A percentile compares a stretch with the other conserved stretches of the same genome.
These are phyloP conservation scores for Eretmochelys imbricata DNA, from an alignment of 2,113 vertebrate species.

Conservation along the genomic window DNA sequence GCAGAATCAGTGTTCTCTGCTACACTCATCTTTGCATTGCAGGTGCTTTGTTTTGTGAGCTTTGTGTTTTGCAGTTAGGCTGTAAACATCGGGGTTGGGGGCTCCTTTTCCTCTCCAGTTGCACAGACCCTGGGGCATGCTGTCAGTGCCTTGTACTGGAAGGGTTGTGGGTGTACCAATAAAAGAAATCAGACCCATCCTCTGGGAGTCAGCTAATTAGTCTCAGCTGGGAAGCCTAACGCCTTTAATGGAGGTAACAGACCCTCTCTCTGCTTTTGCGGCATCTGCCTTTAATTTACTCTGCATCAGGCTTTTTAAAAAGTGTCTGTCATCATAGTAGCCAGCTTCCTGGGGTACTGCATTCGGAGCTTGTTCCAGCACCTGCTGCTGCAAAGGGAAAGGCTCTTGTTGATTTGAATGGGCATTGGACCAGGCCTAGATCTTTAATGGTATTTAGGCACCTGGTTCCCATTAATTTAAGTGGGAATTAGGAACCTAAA, in stretches of 20 bases:
- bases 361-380: background rate
- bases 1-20: background rate
- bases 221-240: background rate
- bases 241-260: constrained; percentile 22
- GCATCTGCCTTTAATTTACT: constrained; percentile 44
- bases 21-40: too few relatives aligned
- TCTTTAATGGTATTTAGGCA: background rate
- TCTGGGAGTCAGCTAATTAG: constrained; percentile 23
- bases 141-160: background rate
- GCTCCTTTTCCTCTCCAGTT: background rate
- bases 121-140: accelerated
- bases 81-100: background rate
- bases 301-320: background rate
- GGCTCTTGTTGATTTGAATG: background rate
- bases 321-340: background rate
- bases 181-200: background rate
- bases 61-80: accelerated
- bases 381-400: accelerated
- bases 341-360: background rate
- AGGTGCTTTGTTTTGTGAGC: background rate
- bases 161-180: background rate
- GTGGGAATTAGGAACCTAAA: background rate
- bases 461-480: background rate
- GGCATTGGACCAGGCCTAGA: background rate
- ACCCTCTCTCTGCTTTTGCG: background rate